phyloP scores from a whole-genome alignment of 2,888 invertebrate species.

The Candidula unifasciata region DNA sequence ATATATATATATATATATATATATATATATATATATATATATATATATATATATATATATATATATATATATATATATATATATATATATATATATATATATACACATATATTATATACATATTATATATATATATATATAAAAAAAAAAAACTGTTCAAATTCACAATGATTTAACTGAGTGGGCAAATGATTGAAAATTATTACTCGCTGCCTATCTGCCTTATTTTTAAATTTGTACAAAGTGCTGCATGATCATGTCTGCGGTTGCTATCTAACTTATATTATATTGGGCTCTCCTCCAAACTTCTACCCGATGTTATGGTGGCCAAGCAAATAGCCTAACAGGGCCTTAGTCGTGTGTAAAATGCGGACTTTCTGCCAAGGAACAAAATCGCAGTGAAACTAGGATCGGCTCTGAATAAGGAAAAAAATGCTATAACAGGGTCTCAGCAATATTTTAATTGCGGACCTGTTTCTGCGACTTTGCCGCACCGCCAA shows the following conservation, averaged over 20 bases:
- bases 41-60: neutral
- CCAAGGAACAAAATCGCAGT: too few relatives aligned
- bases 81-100: neutral
- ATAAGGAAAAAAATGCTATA: too few relatives aligned
- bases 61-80: neutral
- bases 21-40: neutral
- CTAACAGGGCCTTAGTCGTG: too few relatives aligned
- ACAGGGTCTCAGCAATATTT: too few relatives aligned
- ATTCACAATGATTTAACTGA: neutral
- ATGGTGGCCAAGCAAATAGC: too few relatives aligned
- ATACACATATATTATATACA: neutral
- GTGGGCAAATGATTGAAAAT: neutral
- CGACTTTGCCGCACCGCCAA: too few relatives aligned
- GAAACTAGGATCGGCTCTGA: too few relatives aligned
- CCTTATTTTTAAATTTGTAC: neutral
- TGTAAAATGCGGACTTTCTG: too few relatives aligned
- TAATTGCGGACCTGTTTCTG: too few relatives aligned
- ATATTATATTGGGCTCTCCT: too few relatives aligned
- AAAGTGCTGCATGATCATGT: neutral
- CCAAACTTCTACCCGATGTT: too few relatives aligned
- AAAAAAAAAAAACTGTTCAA: neutral
- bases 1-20: neutral
- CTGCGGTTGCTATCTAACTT: too few relatives aligned
- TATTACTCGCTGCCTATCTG: neutral
- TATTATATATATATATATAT: neutral